Evolutionary conservation across 2,888 invertebrate genomes (phyloP), one percentile per base, ranked within the genome.

Genomic region (Scaptomyza polygonia): DNA sequence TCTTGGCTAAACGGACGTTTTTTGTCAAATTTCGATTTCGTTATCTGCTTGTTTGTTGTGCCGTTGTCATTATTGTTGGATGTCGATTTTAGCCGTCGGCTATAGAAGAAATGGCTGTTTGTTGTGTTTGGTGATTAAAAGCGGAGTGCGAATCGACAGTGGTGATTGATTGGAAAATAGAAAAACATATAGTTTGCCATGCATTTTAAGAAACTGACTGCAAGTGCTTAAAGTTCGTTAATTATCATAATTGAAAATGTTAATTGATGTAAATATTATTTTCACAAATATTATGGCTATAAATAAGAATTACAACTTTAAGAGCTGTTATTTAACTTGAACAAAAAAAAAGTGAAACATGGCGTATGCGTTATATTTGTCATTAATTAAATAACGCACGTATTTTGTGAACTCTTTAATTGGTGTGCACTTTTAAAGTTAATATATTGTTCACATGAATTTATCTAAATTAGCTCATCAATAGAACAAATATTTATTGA

Each of bases 1-100:
- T 62, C 63, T 48, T 57, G 59, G 16, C 51, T 59, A 65, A 67
- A 58, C 67, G 65, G 59, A 12, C 67, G 57, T 21, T 58, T 63
- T 49, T 21, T 21, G 21, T 8, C 14, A 49, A 42, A 43, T 54
- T 57, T 53, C 48, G 40, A 64, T 61, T 65, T 66, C 64, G 61
- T 69, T 61, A 61, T 48, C 68, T 68, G 58, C 57, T 77, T 39
- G 58, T 52, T 75, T 34, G 57, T 48, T 61, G 56, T 40, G 55
- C 57, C 65, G 36, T 44, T 30, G 21, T 45, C 45, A 18, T 51
- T 43, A 29, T 55, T 58, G 54, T 58, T 61, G 51, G 12, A 45
- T 8, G 29, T n/a, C 14, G 18, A 18, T 48, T 67, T 66, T 56
- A 16, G 68, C 80, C 77, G 55, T 39, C 45, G 68, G 80, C 67